A percentile compares a stretch with the other conserved stretches of the same genome.
Conservation (phyloP, 2,113 vertebrate species). For the Mormyrus lacerda region DNA sequence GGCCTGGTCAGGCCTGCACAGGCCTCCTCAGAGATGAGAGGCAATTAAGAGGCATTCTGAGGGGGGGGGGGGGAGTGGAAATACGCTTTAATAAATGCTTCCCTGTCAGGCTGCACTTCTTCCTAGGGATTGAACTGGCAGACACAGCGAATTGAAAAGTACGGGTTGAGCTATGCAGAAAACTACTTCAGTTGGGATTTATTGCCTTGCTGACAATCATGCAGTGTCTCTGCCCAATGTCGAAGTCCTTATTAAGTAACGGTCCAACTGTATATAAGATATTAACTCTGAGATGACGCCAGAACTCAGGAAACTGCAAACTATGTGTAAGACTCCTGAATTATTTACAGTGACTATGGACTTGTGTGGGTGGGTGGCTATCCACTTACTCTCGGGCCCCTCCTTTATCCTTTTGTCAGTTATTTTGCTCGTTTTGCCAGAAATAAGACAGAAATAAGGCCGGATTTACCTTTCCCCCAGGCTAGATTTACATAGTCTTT, state of each 20-base stretch:
- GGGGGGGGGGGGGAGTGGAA: neutral
- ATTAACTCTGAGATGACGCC: neutral
- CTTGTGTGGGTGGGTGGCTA: neutral
- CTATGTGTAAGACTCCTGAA: neutral
- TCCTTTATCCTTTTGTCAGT: neutral
- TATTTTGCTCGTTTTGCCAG: neutral
- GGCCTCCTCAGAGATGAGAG: neutral
- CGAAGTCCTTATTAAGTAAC: neutral
- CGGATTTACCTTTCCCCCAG: neutral
- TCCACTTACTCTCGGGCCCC: neutral
- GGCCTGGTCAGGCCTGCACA: neutral
- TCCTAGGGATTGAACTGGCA: neutral
- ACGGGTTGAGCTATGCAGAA: neutral
- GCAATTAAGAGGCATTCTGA: conserved; percentile 7
- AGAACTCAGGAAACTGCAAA: neutral
- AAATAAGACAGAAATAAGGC: neutral
- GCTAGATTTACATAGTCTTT: neutral
- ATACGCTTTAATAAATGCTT: neutral
- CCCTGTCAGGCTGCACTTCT: neutral
- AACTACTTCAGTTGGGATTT: neutral
- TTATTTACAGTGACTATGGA: neutral
- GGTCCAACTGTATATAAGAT: neutral
- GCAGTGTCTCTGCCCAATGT: neutral
- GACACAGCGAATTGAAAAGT: conserved; percentile 1
- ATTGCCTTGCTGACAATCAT: neutral